Evolutionary conservation across 2,113 vertebrate species (phyloP).

Genomic region (Donacobius atricapilla): DNA sequence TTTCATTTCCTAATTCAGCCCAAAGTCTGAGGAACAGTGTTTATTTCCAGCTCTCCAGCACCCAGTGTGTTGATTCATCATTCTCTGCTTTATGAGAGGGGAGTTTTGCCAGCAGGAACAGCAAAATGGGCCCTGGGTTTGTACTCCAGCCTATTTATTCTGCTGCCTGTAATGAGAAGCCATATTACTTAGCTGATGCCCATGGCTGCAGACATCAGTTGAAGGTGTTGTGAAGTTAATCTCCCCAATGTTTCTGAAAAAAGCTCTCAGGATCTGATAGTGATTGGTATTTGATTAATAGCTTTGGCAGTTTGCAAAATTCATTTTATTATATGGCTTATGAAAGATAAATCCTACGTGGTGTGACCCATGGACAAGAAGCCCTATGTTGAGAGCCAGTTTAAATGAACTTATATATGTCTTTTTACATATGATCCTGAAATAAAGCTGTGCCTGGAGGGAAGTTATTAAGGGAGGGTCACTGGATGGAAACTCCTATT

Average conservation of each 20-base stretch:
- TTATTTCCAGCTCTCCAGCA: not conserved
- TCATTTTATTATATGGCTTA: not conserved
- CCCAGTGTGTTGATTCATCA: not conserved
- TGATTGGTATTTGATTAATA: not conserved
- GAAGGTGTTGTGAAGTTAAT: not conserved
- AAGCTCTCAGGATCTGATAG: not conserved
- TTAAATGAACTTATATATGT: not conserved
- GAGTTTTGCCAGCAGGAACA: not conserved
- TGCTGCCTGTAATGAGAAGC: not conserved
- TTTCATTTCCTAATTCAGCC: not conserved
- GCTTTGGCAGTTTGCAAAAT: not conserved
- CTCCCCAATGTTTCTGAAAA: not conserved
- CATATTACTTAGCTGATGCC: not conserved
- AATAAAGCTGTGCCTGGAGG: not conserved
- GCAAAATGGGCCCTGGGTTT: not conserved
- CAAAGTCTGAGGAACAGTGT: not conserved
- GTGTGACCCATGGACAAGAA: not conserved
- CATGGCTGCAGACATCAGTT: not conserved
- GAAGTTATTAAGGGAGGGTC: not conserved
- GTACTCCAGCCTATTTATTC: not conserved
- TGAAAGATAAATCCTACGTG: not conserved
- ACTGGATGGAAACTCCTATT: not conserved
- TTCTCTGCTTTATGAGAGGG: not conserved
- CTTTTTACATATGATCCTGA: not conserved
- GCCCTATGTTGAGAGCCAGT: not conserved